Base-by-base conservation (phyloP, 2,888 invertebrate species). In the Panopea generosa region DNA sequence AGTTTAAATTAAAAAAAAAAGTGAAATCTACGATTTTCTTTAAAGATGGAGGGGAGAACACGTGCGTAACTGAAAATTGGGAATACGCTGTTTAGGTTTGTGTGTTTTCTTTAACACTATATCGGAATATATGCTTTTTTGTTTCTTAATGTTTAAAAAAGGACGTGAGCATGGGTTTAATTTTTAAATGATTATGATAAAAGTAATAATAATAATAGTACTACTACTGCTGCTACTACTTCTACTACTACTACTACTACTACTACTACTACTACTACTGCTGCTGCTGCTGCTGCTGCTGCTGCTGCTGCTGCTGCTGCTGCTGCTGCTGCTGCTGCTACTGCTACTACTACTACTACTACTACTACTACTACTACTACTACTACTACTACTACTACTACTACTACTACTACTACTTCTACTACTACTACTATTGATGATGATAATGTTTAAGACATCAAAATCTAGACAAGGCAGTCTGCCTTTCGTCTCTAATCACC, bases 251-350 rank as follows among this genome's bases (percentile, higher is more conserved):
- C 26, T 24, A 53, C 53, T 53, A 24, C 24, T 53, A 22, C 26
- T 14, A 53, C 53, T 53, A 53, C 53, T 53, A 53, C 53, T 24
- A 53, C 53, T 26, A 24, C 53, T 53, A 53, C 53, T 53, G 24
- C 53, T 53, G 24, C 53, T 14, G 24, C 53, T 53, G 24, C 26
- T 24, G 24, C 53, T 53, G 24, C 53, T 24, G 9, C 53, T 53
- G 24, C 53, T 53, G 24, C 53, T 53, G 24, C 53, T 53, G 24
- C 53, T 24, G 24, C 53, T 53, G 24, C 53, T 53, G 24, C 53
- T 53, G 24, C 53, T 53, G 24, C 53, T 53, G 24, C 20, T 24
- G 24, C 53, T 53, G 24, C 53, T 53, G 24, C 53, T 53, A 53
- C 53, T 53, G 18, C 53, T 49, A 49, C 49, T 49, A 49, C 18